Percentiles rank a stretch among this genome's conserved stretches.
Conservation (phyloP, 2,888 invertebrate genomes). For the Ormyrus pomaceus region DNA sequence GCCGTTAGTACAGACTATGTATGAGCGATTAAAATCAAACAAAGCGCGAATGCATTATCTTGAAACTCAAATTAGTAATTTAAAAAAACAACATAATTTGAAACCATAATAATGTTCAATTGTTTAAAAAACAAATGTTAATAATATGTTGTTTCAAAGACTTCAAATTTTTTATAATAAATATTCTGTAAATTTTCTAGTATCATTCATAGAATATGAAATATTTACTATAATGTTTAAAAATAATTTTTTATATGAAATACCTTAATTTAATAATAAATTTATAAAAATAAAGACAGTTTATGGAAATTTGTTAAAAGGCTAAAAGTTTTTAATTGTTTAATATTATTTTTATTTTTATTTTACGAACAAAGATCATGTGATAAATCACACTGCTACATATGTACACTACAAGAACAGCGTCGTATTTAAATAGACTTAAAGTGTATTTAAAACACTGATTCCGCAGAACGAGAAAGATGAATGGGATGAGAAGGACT, state of each 20-base stretch:
- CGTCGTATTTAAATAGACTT: slow-evolving; percentile 68
- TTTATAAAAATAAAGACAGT: slow-evolving; percentile 40
- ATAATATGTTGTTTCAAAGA: slow-evolving; percentile 1
- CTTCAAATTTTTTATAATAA: slow-evolving; percentile 10
- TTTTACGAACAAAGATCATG: slow-evolving; percentile 68
- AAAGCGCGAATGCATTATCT: slow-evolving; percentile 55
- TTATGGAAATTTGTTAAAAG: slow-evolving; percentile 33
- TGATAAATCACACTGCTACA: slow-evolving; percentile 66
- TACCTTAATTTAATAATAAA: slow-evolving; percentile 15
- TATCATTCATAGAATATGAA: slow-evolving; percentile 1
- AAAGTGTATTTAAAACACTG: slow-evolving; percentile 84
- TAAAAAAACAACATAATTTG: slow-evolving; percentile 34
- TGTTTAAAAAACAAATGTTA: not conserved
- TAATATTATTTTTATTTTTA: slow-evolving; percentile 64
- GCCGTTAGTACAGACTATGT: slow-evolving; percentile 71
- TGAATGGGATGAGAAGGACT: slow-evolving; percentile 99
- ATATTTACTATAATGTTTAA: slow-evolving; percentile 8
- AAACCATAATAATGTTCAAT: not conserved
- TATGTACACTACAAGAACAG: slow-evolving; percentile 72
- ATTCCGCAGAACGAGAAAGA: slow-evolving; percentile 96
- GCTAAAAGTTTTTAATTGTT: slow-evolving; percentile 58
- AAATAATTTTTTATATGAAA: slow-evolving; percentile 25
- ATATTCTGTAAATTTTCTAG: slow-evolving; percentile 23
- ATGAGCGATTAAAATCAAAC: slow-evolving; percentile 69
- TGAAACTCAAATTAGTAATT: slow-evolving; percentile 36